These are phyloP conservation scores for Teinopalpus imperialis DNA, from an alignment of 2,888 invertebrate species.

Conservation along the genomic window DNA sequence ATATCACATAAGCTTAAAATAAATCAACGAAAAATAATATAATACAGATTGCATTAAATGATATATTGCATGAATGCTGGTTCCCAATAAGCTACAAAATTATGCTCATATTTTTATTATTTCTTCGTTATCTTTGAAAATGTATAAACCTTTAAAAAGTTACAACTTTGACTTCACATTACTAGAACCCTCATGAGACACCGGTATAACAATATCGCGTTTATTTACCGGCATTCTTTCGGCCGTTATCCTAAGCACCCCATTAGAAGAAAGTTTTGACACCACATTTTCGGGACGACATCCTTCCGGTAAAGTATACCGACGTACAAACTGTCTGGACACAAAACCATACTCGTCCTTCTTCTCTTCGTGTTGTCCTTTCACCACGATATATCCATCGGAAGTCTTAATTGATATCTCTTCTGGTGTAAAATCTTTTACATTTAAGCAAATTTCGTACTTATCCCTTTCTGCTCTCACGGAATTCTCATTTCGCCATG, in stretches of 20 bases:
- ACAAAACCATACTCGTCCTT: slow-evolving; percentile 57
- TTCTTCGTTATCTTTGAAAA: background rate
- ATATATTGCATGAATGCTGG: no score
- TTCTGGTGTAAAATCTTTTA: slow-evolving; percentile 55
- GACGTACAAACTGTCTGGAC: slow-evolving; percentile 54
- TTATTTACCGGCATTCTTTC: slow-evolving; percentile 43
- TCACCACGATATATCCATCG: slow-evolving; percentile 53
- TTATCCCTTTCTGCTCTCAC: slow-evolving; percentile 45
- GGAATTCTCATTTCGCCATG: slow-evolving; percentile 54
- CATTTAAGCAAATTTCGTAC: slow-evolving; percentile 53
- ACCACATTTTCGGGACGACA: slow-evolving; percentile 47
- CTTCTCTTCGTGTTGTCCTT: slow-evolving; percentile 61
- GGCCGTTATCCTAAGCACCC: slow-evolving; percentile 48
- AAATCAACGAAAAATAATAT: no score
- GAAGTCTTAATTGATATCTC: slow-evolving; percentile 51
- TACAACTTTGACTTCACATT: slow-evolving; percentile 49
- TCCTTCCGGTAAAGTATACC: slow-evolving; percentile 51
- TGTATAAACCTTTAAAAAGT: slow-evolving; percentile 23
- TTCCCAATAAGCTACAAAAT: background rate
- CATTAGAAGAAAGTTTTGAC: slow-evolving; percentile 53
- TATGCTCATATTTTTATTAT: no score
- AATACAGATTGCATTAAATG: no score
- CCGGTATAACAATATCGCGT: slow-evolving; percentile 56
- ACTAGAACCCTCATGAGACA: slow-evolving; percentile 43
- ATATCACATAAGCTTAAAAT: slow-evolving; percentile 2